A percentile compares a stretch with the other conserved stretches of the same genome.
Evolutionary conservation across 2,113 vertebrate species (phyloP).

Genomic region (Prinia subflava): DNA sequence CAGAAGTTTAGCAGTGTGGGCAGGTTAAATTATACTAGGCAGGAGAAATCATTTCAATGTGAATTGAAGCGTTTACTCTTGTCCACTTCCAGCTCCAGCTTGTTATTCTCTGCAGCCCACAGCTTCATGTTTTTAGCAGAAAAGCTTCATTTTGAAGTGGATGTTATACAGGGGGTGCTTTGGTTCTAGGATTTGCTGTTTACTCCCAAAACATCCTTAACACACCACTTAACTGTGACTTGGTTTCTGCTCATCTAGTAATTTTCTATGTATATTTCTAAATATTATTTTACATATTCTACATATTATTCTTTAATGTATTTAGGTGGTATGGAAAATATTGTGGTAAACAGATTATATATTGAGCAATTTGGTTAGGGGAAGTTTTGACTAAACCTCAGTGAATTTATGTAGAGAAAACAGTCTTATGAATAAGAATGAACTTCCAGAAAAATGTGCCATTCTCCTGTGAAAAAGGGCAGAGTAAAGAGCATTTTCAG

Average conservation of each 20-base stretch:
- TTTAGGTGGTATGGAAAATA: background rate
- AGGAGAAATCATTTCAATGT: conserved; percentile 67
- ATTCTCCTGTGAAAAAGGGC: background rate
- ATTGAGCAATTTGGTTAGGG: background rate
- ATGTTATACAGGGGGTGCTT: background rate
- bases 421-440: background rate
- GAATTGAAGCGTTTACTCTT: conserved; percentile 57
- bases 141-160: background rate
- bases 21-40: conserved; percentile 67
- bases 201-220: background rate
- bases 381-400: background rate
- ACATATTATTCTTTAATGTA: background rate
- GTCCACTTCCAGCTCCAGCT: conserved; percentile 29
- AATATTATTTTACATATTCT: background rate
- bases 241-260: background rate
- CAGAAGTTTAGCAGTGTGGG: conserved; percentile 67
- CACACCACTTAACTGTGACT: background rate
- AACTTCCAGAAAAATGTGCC: background rate
- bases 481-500: background rate
- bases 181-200: background rate
- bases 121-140: background rate
- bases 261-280: background rate
- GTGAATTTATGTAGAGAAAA: background rate
- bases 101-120: background rate
- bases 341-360: background rate